Base-by-base conservation (phyloP, 1,140 invertebrate species). In the Drepana arcuata region DNA sequence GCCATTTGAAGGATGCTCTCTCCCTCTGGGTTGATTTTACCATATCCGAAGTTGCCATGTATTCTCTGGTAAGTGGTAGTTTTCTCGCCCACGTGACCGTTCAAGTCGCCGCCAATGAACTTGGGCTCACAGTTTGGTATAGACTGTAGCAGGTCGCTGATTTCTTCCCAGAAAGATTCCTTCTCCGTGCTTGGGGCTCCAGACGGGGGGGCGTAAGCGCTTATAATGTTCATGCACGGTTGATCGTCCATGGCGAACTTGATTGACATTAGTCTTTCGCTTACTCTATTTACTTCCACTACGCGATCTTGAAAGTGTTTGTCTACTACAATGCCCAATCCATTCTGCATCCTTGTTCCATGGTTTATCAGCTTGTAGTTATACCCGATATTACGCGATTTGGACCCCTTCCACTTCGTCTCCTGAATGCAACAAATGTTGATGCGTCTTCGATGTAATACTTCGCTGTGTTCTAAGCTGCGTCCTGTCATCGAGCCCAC, bases 341-440 rank as follows among this genome's bases (percentile, higher is more conserved):
- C n/a, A n/a, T n/a, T n/a, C n/a, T n/a, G n/a, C n/a, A n/a, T n/a
- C n/a, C n/a, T n/a, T n/a, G n/a, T n/a, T n/a, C n/a, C n/a, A n/a
- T n/a, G n/a, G n/a, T n/a, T n/a, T n/a, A n/a, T n/a, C 16, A 9
- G 7, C 15, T 50, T 47, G 32, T 37, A 47, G n/a, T 30, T 41
- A 6, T 34, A 34, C 2, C 42, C 39, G 34, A 55, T 55, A 11
- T 43, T 43, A 33, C 37, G 43, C 1, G 39, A 46, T 38, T 44
- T 49, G 10, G 18, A 13, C 6, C 42, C 51, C 15, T 50, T 49
- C 42, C 47, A 49, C 14, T 38, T 49, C 1, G 41, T 55, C 16
- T 55, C 40, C 34, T 55, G 51, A 1, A 55, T n/a, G 38, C 46
- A 46, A 0, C 40, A 42, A 5, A 49, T 21, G 41, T 48, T 44